Conservation (phyloP, 2,797 vertebrate genomes). For the Pygocentrus nattereri region DNA sequence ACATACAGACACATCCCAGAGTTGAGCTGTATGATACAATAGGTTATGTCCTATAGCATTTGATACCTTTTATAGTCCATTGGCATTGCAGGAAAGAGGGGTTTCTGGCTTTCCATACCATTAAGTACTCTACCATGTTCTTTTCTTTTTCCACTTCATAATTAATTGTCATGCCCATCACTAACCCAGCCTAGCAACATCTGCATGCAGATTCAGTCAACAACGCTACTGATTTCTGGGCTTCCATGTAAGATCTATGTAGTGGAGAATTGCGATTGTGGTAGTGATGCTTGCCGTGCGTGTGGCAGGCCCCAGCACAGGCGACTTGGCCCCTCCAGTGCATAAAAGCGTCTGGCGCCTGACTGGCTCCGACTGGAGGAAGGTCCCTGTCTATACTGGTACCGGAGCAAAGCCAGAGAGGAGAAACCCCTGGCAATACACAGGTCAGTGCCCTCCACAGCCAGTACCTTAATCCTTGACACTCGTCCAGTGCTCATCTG, state of each 20-base stretch:
- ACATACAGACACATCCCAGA: neutral
- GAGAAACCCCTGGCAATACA: constrained; percentile 55
- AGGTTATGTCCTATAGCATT: constrained; percentile 21
- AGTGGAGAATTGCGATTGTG: constrained; percentile 37
- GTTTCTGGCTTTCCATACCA: neutral
- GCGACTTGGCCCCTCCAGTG: constrained; percentile 47
- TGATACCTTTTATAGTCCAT: constrained; percentile 21
- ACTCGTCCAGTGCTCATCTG: constrained; percentile 25
- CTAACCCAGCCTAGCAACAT: constrained; percentile 29
- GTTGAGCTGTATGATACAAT: too few species aligned
- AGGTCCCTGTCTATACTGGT: constrained; percentile 54
- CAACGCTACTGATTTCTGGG: constrained; percentile 13
- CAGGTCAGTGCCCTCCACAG: constrained; percentile 56
- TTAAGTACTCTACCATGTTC: constrained; percentile 12
- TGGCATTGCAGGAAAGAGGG: neutral
- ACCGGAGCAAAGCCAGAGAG: constrained; percentile 56
- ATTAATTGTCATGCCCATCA: constrained; percentile 28
- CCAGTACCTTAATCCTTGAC: constrained; percentile 35
- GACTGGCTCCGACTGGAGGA: constrained; percentile 54
- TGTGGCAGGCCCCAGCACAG: constrained; percentile 48
- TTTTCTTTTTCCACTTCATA: constrained; percentile 29
- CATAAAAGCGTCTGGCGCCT: constrained; percentile 54
- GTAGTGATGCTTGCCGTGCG: constrained; percentile 49
- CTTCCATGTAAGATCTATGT: constrained; percentile 30
- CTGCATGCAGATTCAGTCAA: constrained; percentile 41